Conservation (phyloP, 2,888 invertebrate species). For the Mesodorylaimus sp. region DNA sequence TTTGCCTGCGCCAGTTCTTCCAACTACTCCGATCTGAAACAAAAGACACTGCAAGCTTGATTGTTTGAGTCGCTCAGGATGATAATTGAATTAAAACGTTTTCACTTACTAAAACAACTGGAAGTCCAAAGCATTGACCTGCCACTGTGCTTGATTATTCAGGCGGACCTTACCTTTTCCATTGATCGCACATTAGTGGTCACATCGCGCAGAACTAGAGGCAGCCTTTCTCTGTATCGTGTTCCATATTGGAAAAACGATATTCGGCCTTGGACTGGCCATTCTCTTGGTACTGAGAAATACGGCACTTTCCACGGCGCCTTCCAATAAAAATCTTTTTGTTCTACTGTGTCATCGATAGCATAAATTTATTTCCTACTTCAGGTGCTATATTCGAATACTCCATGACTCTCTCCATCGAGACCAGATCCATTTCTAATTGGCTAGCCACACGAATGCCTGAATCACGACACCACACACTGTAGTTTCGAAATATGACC, state of each 20-base stretch:
- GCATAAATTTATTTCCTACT: slow-evolving; percentile 20
- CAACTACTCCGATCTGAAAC: slow-evolving; percentile 33
- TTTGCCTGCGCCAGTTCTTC: slow-evolving; percentile 46
- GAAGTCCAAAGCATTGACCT: no score
- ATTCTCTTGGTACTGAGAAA: slow-evolving; percentile 14
- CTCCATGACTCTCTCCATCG: slow-evolving; percentile 88
- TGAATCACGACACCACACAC: no score
- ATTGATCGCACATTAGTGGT: slow-evolving; percentile 56
- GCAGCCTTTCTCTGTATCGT: slow-evolving; percentile 33
- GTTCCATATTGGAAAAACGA: slow-evolving; percentile 22
- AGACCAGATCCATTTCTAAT: slow-evolving; percentile 89
- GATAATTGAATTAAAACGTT: no score
- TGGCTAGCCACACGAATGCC: slow-evolving; percentile 85
- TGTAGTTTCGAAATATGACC: slow-evolving; percentile 40
- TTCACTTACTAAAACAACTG: no score
- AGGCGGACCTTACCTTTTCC: no score
- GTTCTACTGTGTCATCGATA: neutral
- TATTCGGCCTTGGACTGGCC: slow-evolving; percentile 29
- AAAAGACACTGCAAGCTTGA: no score
- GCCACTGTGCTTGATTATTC: no score
- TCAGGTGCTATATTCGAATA: slow-evolving; percentile 48
- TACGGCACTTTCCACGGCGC: neutral
- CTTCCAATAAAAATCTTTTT: neutral
- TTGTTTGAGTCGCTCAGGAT: no score
- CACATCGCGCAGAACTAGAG: slow-evolving; percentile 62